Evolutionary conservation across 2,888 invertebrate species (phyloP), one percentile per base, ranked within the genome.

Genomic region (Phragmatobia fuliginosa): DNA sequence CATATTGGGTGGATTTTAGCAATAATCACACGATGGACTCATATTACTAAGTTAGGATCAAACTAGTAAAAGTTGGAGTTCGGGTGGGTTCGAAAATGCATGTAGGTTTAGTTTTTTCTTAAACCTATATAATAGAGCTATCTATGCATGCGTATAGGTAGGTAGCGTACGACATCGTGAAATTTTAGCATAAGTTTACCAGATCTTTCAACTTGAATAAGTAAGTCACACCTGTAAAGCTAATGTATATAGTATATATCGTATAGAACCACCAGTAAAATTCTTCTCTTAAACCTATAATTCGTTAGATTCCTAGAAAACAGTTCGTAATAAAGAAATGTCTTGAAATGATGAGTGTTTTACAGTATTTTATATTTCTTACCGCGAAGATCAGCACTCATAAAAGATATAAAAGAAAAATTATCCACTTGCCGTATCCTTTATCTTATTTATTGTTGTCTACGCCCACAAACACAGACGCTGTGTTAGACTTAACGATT

Each of bases 391-490:
- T 67, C 67, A 58, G 21, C 62, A 67, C 62, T 67, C 38, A 61
- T 33, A 60, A n/a, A 60, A 33, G 16, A 41, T 31, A 66, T 52
- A 52, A 73, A 77, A 73, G 68, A 75, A 68, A 71, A 78, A 68
- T 74, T 77, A 73, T 81, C 76, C 70, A 69, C 80, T 70, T 68
- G 75, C 67, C 10, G 52, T 76, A 80, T 75, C 80, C 79, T 79
- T 82, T 86, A 87, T 88, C 86, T 86, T 87, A 88, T 91, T 91
- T 91, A 90, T 90, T 82, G 83, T 79, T 67, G 74, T 76, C 80
- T 64, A 85, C 88, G 84, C 88, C 89, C 83, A 88, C 88, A 76
- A 81, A 83, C 83, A 79, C 82, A 81, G 84, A 75, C 75, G 79
- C 78, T 77, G 75, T 76, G 74, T 82, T 81, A 79, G 83, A 86